These are phyloP conservation scores for Cylas formicarius DNA, from an alignment of 1,140 invertebrate species.

Conservation along the genomic window DNA sequence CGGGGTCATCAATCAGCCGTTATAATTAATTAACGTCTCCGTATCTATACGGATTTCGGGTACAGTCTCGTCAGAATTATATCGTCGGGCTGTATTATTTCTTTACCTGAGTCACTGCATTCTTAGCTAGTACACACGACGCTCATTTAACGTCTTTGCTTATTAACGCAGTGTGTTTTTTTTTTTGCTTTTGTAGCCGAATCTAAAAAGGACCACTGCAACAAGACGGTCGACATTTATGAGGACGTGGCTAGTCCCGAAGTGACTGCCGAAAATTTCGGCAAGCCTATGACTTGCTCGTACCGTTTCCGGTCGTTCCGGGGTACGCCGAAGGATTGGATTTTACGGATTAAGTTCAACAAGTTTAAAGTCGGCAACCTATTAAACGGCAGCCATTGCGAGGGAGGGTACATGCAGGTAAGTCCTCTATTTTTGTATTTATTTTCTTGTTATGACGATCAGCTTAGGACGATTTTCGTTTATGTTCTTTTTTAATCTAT, in stretches of 20 bases:
- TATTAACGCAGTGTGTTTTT: not conserved
- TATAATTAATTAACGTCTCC: too few relatives aligned
- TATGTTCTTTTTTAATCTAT: not conserved
- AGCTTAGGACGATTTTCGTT: too few relatives aligned
- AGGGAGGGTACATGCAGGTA: slow-evolving; percentile 81
- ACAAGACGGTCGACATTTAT: slow-evolving; percentile 87
- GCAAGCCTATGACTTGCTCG: slow-evolving; percentile 77
- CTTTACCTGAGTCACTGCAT: too few relatives aligned
- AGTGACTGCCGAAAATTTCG: slow-evolving; percentile 71
- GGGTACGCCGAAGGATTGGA: slow-evolving; percentile 78
- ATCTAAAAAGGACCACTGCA: slow-evolving; percentile 70
- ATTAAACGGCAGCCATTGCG: slow-evolving; percentile 76
- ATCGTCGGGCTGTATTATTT: too few relatives aligned
- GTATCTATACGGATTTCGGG: too few relatives aligned
- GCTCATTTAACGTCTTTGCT: too few relatives aligned
- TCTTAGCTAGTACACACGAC: too few relatives aligned
- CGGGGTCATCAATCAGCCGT: too few relatives aligned
- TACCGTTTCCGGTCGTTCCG: slow-evolving; percentile 80
- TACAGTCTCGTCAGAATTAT: too few relatives aligned
- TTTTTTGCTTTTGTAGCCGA: slow-evolving; percentile 51
- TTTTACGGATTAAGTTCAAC: slow-evolving; percentile 80
- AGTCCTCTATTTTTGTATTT: not conserved
- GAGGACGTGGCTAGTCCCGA: slow-evolving; percentile 82
- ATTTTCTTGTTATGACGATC: not conserved
- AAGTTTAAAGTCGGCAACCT: slow-evolving; percentile 85